Conservation (phyloP, 2,113 vertebrate species). For the Callaeas wilsoni region DNA sequence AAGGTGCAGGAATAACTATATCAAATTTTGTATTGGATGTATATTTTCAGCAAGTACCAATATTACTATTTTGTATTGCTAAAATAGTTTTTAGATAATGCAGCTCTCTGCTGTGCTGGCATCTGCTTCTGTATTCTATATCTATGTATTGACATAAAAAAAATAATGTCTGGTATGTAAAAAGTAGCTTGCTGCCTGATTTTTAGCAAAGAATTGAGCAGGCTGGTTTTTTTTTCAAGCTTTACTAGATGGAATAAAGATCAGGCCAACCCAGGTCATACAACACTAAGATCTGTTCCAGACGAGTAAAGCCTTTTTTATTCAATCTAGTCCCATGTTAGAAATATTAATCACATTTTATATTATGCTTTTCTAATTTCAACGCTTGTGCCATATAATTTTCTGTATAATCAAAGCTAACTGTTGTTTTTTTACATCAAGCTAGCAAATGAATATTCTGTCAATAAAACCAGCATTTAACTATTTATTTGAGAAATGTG, state of each 20-base stretch:
- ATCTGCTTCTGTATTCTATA: not conserved
- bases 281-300: slow-evolving; percentile 4
- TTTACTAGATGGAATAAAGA: not conserved
- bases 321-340: slow-evolving; percentile 23
- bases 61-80: not conserved
- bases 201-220: not conserved
- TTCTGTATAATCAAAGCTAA: slow-evolving; percentile 48
- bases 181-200: slow-evolving; percentile 1
- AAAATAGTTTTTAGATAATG: slow-evolving; percentile 39
- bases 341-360: slow-evolving; percentile 48
- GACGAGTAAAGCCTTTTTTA: slow-evolving; percentile 6
- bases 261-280: not conserved
- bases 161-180: slow-evolving; percentile 2
- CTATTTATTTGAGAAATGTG: not conserved
- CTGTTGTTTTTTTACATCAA: not conserved
- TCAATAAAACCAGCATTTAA: not conserved
- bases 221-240: not conserved
- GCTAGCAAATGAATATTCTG: not conserved
- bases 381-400: slow-evolving; percentile 37
- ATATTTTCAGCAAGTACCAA: slow-evolving; percentile 10
- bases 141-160: slow-evolving; percentile 10
- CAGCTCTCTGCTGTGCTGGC: not conserved
- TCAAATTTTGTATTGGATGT: not conserved
- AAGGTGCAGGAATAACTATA: not conserved
- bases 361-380: slow-evolving; percentile 41